A percentile compares a stretch with the other conserved stretches of the same genome.
phyloP scores from a whole-genome alignment of 2,113 vertebrate species.

The Sturnus vulgaris region DNA sequence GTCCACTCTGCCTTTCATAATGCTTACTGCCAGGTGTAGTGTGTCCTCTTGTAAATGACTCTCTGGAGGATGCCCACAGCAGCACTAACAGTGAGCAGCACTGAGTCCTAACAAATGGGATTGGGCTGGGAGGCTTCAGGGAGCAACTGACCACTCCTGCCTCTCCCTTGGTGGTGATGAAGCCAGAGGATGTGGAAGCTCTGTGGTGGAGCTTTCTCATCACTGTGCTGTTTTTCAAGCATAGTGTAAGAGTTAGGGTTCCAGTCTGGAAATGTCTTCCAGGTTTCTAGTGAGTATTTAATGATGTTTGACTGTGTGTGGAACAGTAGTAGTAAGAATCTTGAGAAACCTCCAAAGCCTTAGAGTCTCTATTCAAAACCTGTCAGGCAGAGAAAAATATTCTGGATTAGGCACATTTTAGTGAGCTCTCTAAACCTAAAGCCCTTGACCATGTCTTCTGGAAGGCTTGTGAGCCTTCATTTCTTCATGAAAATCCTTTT shows the following conservation, averaged over 20 bases:
- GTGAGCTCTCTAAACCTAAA: background rate
- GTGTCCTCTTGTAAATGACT: background rate
- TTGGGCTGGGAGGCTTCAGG: background rate
- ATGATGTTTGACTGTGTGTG: background rate
- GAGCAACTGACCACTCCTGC: background rate
- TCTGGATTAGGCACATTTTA: background rate
- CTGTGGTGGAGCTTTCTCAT: background rate
- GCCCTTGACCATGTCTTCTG: background rate
- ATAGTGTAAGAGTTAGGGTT: background rate
- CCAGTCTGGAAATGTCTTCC: background rate
- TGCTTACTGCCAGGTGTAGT: background rate
- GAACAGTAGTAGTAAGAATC: background rate
- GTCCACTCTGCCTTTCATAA: background rate
- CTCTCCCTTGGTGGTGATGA: background rate
- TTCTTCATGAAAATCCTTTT: background rate
- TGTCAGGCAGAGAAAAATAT: background rate
- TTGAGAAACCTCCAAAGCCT: background rate
- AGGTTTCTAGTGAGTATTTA: background rate
- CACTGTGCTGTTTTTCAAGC: fast-evolving
- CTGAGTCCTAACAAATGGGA: background rate
- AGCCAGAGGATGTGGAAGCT: background rate
- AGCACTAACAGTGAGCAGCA: background rate
- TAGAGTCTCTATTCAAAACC: background rate
- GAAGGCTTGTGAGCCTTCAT: background rate
- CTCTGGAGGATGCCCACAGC: background rate